Evolutionary conservation across 2,888 invertebrate genomes (phyloP).

Genomic region (Brachylomia viminalis): DNA sequence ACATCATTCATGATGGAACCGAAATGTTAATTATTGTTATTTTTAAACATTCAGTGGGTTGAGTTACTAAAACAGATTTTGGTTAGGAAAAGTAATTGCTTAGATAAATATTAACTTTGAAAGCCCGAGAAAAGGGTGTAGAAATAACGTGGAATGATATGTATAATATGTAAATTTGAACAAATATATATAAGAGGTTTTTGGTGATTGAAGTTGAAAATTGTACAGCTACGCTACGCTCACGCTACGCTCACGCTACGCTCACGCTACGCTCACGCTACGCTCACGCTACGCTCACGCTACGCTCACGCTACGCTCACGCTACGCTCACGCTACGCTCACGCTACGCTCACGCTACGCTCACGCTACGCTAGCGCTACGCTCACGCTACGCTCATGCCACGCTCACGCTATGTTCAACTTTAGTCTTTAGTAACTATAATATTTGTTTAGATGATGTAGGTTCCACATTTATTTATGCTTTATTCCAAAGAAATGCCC

Average conservation of each 20-base stretch:
- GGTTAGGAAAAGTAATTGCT: conserved; percentile 56
- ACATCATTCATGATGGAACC: not conserved
- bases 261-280: too few species aligned
- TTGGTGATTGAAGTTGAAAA: conserved; percentile 3
- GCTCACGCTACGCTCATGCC: too few species aligned
- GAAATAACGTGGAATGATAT: conserved; percentile 23
- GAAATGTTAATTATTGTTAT: conserved; percentile 20
- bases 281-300: too few species aligned
- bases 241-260: not conserved
- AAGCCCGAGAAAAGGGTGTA: conserved; percentile 34
- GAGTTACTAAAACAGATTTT: conserved; percentile 46
- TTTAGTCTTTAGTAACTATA: not conserved
- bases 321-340: too few species aligned
- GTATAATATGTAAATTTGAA: conserved; percentile 48
- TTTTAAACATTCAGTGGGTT: conserved; percentile 14
- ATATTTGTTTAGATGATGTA: not conserved
- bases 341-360: too few species aligned
- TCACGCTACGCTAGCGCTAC: too few species aligned
- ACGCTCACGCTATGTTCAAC: not conserved
- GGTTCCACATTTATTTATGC: not conserved
- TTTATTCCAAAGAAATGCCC: not conserved
- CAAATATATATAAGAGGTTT: conserved; percentile 21
- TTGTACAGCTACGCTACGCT: not conserved
- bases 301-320: too few species aligned
- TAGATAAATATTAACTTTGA: conserved; percentile 61